phyloP scores from a whole-genome alignment of 1,140 invertebrate species.

The Brachionus asplanchnoidis region DNA sequence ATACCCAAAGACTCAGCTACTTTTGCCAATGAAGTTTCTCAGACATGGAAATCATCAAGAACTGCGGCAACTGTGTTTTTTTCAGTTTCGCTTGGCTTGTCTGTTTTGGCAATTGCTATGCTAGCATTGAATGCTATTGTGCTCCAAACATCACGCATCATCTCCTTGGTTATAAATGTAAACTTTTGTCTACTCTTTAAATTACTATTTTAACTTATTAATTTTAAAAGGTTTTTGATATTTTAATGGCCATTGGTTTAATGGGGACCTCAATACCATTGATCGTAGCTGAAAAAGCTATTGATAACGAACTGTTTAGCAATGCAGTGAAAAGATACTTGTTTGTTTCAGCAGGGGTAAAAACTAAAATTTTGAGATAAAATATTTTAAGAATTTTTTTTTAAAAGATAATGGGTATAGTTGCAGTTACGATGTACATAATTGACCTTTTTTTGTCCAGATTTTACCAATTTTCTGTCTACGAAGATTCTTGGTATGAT shows the following conservation, averaged over 20 bases:
- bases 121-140: not conserved
- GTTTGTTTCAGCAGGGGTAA: not conserved
- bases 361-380: not conserved
- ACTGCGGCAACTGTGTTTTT: not conserved
- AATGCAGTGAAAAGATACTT: not conserved
- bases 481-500: conserved; percentile 24
- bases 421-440: not conserved
- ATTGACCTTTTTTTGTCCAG: conserved; percentile 6
- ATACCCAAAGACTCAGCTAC: not conserved
- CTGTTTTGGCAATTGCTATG: not conserved
- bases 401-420: not conserved
- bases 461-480: conserved; percentile 26
- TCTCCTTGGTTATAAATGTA: conserved; percentile 15
- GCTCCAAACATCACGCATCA: not conserved
- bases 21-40: not conserved
- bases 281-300: not conserved
- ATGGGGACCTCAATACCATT: not conserved
- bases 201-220: not conserved
- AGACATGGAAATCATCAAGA: not conserved
- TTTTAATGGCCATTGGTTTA: conserved; percentile 6
- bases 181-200: not conserved
- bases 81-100: not conserved
- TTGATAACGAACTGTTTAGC: not conserved
- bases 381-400: not conserved
- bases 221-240: conserved; percentile 5